Percentiles rank a stretch among this genome's conserved stretches.
These are phyloP conservation scores for Aspidapion aeneum DNA, from an alignment of 2,888 invertebrate species.

Conservation along the genomic window DNA sequence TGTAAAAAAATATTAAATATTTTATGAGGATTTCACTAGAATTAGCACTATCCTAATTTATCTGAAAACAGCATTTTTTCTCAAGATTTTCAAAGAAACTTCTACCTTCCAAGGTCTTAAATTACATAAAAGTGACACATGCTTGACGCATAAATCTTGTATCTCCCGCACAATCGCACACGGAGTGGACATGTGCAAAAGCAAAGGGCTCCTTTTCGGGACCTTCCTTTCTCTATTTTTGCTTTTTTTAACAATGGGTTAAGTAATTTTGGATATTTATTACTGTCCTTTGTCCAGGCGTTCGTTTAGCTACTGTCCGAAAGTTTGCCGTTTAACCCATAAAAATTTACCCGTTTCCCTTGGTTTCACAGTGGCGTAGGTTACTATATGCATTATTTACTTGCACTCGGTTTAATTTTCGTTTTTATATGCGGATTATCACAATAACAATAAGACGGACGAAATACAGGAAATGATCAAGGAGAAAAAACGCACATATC, in stretches of 20 bases:
- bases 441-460: too few species aligned
- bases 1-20: too few species aligned
- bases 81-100: background rate
- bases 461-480: too few species aligned
- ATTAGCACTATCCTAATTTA: too few species aligned
- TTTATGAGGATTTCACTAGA: too few species aligned
- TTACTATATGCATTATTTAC: too few species aligned
- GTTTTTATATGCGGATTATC: too few species aligned
- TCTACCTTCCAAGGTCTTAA: background rate
- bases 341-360: background rate
- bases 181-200: background rate
- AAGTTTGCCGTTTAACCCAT: background rate
- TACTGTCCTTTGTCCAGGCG: conserved; percentile 33
- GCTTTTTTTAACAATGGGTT: conserved; percentile 35
- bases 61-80: too few species aligned
- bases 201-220: background rate
- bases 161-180: background rate
- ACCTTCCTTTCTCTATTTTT: background rate
- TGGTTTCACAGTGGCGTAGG: background rate
- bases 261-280: conserved; percentile 41
- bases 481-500: too few species aligned
- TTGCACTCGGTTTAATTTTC: too few species aligned
- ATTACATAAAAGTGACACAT: background rate
- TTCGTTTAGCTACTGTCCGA: conserved; percentile 19
- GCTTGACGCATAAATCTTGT: background rate